Conservation (phyloP, 2,888 invertebrate species). For the Ctenicera cuprea region DNA sequence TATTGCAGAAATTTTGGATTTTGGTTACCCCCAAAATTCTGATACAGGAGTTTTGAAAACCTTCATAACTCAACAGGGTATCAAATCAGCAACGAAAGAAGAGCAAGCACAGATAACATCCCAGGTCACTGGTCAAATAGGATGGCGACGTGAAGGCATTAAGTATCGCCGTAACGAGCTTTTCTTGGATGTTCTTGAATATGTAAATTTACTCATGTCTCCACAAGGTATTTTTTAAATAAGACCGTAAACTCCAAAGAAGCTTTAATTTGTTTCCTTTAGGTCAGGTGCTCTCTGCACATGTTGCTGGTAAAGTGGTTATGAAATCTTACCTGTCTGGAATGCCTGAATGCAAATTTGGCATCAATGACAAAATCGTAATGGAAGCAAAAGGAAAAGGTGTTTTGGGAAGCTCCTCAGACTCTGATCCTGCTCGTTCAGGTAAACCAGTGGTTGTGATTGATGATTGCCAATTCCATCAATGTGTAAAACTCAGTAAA, state of each 20-base stretch:
- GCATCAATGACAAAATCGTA: constrained; percentile 99
- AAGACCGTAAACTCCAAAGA: background rate
- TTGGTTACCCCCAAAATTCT: constrained; percentile 99
- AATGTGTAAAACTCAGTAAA: constrained; percentile 99
- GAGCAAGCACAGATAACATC: constrained; percentile 99
- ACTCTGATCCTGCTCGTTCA: constrained; percentile 88
- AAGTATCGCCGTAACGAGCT: constrained; percentile 99
- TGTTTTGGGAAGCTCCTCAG: constrained; percentile 79
- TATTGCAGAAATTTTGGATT: constrained; percentile 94
- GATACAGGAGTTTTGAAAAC: constrained; percentile 99
- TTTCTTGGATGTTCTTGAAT: constrained; percentile 98
- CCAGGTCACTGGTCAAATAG: constrained; percentile 97
- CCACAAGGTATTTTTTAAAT: constrained; percentile 86
- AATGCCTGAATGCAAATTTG: constrained; percentile 99
- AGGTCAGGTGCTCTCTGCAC: constrained; percentile 98
- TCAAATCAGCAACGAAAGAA: constrained; percentile 98
- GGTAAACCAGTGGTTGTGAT: constrained; percentile 99
- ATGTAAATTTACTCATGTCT: constrained; percentile 99
- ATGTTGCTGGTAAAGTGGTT: constrained; percentile 99
- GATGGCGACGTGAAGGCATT: constrained; percentile 99
- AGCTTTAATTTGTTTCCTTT: constrained; percentile 38
- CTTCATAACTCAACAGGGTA: constrained; percentile 99
- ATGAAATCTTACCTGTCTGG: constrained; percentile 99
- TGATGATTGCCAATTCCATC: constrained; percentile 99
- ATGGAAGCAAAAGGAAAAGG: constrained; percentile 96